Base-by-base conservation (phyloP, 2,113 vertebrate genomes). In the Turnix velox region DNA sequence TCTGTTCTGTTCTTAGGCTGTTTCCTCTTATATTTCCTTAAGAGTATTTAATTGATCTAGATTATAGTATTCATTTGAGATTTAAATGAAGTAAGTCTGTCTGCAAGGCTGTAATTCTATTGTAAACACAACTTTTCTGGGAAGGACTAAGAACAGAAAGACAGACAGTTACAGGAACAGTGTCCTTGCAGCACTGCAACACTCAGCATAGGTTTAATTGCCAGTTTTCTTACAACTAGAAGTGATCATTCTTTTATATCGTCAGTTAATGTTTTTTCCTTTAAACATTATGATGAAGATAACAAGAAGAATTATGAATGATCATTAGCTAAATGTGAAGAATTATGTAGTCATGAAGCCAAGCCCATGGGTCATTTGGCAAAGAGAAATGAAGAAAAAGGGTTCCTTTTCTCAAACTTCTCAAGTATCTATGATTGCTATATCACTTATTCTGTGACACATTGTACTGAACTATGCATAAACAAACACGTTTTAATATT, bases 301-400 rank as follows among this genome's bases (percentile, higher is more conserved):
- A 86, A 78, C 43, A 55, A 90, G 72, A 73, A 82, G 42, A 90
- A 68, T 90, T 83, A 92, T 85, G 71, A 82, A 87, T 52, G 92
- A 39, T 4, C 88, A 79, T 77, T 83, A 86, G 22, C 74, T 77
- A 81, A 81, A 31, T 49, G 12, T 80, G 83, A 93, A 90, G 65
- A 86, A 84, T 90, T 74, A 78, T 68, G 28, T 92, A n/a, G 77
- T 52, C 24, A 10, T 45, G 68, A 90, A 86, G 24, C 35, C 52
- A 90, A 86, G 24, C 35, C 52, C 43, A 28, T 4, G 10, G 43
- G 46, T 85, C 51, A 48, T 85, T 85, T 88, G 68, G 72, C 40
- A 94, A 74, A 86, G 73, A 92, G 68, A 95, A 94, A 84, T 74
- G 55, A 90, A 77, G 22, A 48, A 24, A 77, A 80, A 66, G 9